These are phyloP conservation scores for Egretta garzetta DNA, from an alignment of 2,113 vertebrate genomes.

Conservation along the genomic window DNA sequence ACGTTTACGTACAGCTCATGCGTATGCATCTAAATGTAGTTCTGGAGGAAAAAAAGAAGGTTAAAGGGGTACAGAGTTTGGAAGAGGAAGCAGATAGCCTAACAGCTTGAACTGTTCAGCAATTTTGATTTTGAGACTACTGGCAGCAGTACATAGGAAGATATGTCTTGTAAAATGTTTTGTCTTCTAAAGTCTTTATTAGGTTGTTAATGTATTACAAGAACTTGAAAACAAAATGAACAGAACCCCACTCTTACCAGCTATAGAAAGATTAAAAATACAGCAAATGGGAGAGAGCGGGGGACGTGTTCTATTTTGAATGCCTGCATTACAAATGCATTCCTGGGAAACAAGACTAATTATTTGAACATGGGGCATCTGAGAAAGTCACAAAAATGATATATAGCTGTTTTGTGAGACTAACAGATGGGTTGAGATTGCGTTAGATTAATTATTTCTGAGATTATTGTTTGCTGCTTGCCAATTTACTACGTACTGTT, in stretches of 20 bases:
- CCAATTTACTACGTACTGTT: neutral
- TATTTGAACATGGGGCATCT: neutral
- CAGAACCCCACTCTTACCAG: neutral
- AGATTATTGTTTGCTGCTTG: neutral
- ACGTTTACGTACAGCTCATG: slow-evolving; percentile 46
- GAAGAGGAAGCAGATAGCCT: slow-evolving; percentile 46
- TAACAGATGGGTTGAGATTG: neutral
- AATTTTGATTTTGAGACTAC: slow-evolving; percentile 4
- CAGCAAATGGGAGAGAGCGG: neutral
- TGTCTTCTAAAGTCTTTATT: neutral
- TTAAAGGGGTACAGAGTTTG: slow-evolving; percentile 56
- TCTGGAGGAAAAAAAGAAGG: neutral
- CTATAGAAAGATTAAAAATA: neutral
- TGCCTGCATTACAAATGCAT: neutral
- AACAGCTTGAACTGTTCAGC: neutral
- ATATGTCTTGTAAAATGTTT: neutral
- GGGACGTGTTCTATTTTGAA: accelerated
- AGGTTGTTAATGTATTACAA: neutral
- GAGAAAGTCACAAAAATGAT: neutral
- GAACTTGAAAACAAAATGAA: neutral
- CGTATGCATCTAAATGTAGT: slow-evolving; percentile 70
- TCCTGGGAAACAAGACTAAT: neutral
- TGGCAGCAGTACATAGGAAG: neutral
- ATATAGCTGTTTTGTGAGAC: neutral
- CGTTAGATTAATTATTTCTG: neutral